phyloP scores from a whole-genome alignment of 1,140 invertebrate genomes.

The Macrotrachela quadricornifera region DNA sequence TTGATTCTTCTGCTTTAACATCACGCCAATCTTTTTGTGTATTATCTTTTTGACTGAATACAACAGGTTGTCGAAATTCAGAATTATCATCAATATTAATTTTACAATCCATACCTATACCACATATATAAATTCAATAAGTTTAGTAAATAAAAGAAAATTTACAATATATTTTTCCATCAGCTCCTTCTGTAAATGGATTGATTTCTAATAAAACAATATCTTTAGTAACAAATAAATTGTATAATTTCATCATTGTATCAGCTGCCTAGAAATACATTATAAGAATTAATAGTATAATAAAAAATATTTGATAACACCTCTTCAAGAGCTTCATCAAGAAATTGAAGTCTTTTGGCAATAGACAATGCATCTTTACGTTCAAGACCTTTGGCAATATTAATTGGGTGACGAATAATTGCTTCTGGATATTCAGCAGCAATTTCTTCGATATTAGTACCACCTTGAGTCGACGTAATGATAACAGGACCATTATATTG shows the following conservation, averaged over 20 bases:
- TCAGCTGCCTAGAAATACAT: conserved; percentile 29
- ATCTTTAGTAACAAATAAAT: conserved; percentile 77
- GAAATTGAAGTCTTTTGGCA: neutral
- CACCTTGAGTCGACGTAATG: conserved; percentile 69
- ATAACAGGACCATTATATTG: conserved; percentile 38
- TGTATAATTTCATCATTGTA: conserved; percentile 72
- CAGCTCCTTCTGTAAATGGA: conserved; percentile 76
- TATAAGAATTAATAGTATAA: too few species aligned
- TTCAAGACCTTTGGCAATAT: conserved; percentile 5
- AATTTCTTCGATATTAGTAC: conserved; percentile 89
- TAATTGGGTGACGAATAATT: conserved; percentile 47
- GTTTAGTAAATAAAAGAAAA: neutral
- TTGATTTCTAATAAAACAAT: conserved; percentile 94
- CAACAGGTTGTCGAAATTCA: conserved; percentile 62
- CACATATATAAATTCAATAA: neutral
- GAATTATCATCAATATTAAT: conserved; percentile 97
- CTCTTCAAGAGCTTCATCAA: neutral
- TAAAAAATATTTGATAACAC: too few species aligned
- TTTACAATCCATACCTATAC: conserved; percentile 71
- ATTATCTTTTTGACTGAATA: conserved; percentile 26
- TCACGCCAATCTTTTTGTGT: conserved; percentile 57
- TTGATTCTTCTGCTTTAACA: conserved; percentile 60
- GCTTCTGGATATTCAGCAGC: conserved; percentile 71
- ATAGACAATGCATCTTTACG: neutral
- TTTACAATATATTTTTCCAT: conserved; percentile 39